Percentiles rank a stretch among this genome's conserved stretches.
These are phyloP conservation scores for Kryptolebias marmoratus DNA, from an alignment of 2,113 vertebrate genomes.

Conservation along the genomic window DNA sequence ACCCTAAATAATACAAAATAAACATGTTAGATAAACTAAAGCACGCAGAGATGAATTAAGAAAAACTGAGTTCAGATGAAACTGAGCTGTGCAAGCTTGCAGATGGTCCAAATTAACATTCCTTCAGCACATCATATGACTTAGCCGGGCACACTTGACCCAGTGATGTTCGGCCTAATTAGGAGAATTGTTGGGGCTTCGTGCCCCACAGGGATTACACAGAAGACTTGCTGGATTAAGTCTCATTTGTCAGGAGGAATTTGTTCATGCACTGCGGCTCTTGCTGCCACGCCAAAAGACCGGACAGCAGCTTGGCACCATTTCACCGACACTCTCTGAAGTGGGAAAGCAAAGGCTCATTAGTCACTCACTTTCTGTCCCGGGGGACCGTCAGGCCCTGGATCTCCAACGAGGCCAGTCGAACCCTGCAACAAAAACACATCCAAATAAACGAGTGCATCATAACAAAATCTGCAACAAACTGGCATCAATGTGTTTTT, in stretches of 20 bases:
- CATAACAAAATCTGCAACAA: conserved; percentile 15
- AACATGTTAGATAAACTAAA: conserved; percentile 1
- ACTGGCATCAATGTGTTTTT: not conserved
- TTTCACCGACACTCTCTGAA: conserved; percentile 53
- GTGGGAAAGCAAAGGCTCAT: conserved; percentile 56
- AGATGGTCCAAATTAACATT: conserved; percentile 60
- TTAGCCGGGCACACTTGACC: conserved; percentile 57
- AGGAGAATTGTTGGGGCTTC: conserved; percentile 62
- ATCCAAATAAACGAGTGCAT: conserved; percentile 49
- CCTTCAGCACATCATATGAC: conserved; percentile 70
- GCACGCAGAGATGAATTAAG: not conserved
- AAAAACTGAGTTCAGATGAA: conserved; percentile 12
- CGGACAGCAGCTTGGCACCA: conserved; percentile 63
- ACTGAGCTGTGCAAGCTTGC: conserved; percentile 27
- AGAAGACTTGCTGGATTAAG: conserved; percentile 74
- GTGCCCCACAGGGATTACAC: conserved; percentile 70
- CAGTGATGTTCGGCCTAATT: conserved; percentile 69
- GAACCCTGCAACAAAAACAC: conserved; percentile 84
- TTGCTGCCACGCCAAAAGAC: conserved; percentile 45
- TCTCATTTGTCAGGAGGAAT: conserved; percentile 78
- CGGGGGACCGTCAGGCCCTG: conserved; percentile 84
- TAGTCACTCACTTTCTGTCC: conserved; percentile 92
- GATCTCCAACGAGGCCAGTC: conserved; percentile 90
- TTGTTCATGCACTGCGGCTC: conserved; percentile 68
- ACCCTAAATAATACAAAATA: conserved; percentile 80